Evolutionary conservation across 2,113 vertebrate species (phyloP).

Genomic region (Falcunculus frontatus): DNA sequence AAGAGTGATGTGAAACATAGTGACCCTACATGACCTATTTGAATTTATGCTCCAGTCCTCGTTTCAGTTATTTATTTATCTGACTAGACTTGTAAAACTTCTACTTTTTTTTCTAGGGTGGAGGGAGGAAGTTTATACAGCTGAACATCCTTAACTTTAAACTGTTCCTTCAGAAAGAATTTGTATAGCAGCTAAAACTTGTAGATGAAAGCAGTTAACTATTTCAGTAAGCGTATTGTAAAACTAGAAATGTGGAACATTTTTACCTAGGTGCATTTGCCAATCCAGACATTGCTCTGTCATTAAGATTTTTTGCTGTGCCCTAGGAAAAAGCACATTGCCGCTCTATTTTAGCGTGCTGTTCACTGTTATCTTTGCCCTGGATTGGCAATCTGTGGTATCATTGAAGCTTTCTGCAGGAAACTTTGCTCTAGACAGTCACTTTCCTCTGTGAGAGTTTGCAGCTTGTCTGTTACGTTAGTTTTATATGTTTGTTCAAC

Average conservation of each 20-base stretch:
- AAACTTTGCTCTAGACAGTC: background rate
- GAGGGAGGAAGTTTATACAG: constrained; percentile 46
- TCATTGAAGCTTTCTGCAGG: background rate
- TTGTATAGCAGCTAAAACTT: background rate
- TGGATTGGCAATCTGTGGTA: background rate
- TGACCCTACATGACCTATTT: background rate
- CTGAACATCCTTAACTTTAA: constrained; percentile 41
- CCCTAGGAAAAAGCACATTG: background rate
- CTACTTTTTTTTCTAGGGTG: background rate
- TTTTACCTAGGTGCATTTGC: background rate
- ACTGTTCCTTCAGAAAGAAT: constrained; percentile 23
- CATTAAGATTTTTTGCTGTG: background rate
- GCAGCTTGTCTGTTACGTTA: background rate
- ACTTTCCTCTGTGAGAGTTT: background rate
- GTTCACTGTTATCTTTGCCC: accelerated
- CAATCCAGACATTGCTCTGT: background rate
- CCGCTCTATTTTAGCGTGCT: background rate
- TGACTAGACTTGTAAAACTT: background rate
- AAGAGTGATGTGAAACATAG: background rate
- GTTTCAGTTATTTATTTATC: constrained; percentile 24
- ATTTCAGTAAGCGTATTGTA: background rate
- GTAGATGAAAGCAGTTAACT: background rate
- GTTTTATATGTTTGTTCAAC: background rate
- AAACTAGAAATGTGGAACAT: background rate
- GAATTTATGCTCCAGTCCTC: background rate